phyloP scores from a whole-genome alignment of 1,140 invertebrate genomes.

The Hylaeus anthracinus region DNA sequence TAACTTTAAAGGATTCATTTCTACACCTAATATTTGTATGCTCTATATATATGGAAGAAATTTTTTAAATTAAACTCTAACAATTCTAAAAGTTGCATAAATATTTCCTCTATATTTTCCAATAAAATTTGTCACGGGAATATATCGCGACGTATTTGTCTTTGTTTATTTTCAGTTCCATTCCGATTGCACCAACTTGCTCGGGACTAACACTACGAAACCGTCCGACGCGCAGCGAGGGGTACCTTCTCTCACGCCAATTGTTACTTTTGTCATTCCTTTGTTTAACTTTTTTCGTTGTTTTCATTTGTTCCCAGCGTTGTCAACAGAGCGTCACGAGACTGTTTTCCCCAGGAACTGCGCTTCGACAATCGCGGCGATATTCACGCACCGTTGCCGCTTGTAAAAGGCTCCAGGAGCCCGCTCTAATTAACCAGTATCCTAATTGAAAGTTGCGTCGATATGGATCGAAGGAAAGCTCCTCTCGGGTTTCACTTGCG shows the following conservation, averaged over 20 bases:
- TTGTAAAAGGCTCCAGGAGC: slow-evolving; percentile 3
- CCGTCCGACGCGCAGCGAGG: neutral
- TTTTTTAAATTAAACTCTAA: no score
- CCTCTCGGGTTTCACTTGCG: neutral
- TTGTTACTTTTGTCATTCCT: neutral
- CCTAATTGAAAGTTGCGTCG: slow-evolving; percentile 27
- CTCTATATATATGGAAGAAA: no score
- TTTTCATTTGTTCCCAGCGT: neutral
- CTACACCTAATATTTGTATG: no score
- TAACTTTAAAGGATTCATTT: no score
- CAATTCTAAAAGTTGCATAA: no score
- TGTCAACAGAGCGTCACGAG: neutral
- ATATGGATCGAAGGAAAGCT: slow-evolving; percentile 14
- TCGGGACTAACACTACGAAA: neutral
- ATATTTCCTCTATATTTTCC: no score
- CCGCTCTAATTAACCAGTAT: slow-evolving; percentile 40
- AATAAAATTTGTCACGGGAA: no score
- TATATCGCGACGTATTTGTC: no score
- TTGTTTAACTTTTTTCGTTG: neutral
- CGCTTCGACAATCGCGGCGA: slow-evolving; percentile 17
- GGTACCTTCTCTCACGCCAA: neutral
- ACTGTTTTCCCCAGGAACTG: slow-evolving; percentile 18
- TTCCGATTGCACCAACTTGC: no score
- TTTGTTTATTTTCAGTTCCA: no score
- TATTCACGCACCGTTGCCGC: slow-evolving; percentile 1